Evolutionary conservation across 2,888 invertebrate species (phyloP).

Genomic region (Thyatira batis): DNA sequence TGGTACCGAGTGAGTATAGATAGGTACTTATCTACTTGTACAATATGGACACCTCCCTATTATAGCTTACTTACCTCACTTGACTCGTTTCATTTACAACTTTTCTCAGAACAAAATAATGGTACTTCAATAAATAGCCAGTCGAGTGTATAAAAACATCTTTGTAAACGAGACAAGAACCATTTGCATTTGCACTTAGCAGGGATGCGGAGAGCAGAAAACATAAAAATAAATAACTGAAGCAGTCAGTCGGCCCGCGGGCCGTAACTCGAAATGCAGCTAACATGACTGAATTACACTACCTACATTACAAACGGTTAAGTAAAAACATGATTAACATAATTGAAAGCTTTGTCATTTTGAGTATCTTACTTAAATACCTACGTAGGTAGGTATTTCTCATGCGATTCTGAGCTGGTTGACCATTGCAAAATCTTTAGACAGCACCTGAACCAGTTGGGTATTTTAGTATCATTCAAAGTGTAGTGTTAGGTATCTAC

Average conservation of each 20-base stretch:
- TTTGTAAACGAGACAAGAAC: constrained; percentile 70
- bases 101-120: constrained; percentile 51
- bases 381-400: too few species aligned
- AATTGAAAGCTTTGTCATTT: too few species aligned
- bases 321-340: too few species aligned
- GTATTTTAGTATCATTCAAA: too few species aligned
- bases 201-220: constrained; percentile 57
- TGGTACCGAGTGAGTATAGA: too few species aligned
- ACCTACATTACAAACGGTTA: not conserved
- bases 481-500: too few species aligned
- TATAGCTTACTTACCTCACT: constrained; percentile 17
- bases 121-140: constrained; percentile 57
- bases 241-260: constrained; percentile 51
- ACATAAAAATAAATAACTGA: constrained; percentile 55
- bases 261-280: constrained; percentile 29
- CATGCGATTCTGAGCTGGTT: too few species aligned
- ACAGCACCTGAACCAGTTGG: too few species aligned
- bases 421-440: too few species aligned
- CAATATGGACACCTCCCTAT: constrained; percentile 4
- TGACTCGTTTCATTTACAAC: constrained; percentile 27
- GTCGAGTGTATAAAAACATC: constrained; percentile 66
- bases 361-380: too few species aligned
- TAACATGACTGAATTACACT: not conserved
- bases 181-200: constrained; percentile 75
- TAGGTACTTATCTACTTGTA: not conserved